Conservation (phyloP, 2,888 invertebrate genomes). For the Trissonchulus sp. region DNA sequence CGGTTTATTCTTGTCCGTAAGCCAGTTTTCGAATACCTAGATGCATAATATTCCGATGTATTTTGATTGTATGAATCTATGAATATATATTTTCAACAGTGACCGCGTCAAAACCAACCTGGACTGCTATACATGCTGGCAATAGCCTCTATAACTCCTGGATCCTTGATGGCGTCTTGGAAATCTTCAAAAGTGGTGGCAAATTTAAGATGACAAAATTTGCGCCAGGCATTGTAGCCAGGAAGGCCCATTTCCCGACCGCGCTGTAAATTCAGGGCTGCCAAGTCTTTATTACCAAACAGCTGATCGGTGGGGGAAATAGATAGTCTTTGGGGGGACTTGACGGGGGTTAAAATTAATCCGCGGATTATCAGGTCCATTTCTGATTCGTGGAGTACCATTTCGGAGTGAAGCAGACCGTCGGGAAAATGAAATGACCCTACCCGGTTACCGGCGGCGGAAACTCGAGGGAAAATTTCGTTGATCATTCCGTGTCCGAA, state of each 20-base stretch:
- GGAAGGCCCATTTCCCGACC: slow-evolving; percentile 82
- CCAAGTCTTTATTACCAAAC: slow-evolving; percentile 78
- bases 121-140: not conserved
- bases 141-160: slow-evolving; percentile 59
- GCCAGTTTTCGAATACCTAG: too few species aligned
- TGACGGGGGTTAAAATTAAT: slow-evolving; percentile 76
- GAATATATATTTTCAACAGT: too few species aligned
- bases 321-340: slow-evolving; percentile 59
- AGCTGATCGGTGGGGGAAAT: slow-evolving; percentile 77
- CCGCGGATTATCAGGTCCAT: slow-evolving; percentile 90
- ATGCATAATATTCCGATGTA: too few species aligned
- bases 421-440: slow-evolving; percentile 82
- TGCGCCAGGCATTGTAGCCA: slow-evolving; percentile 74
- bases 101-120: too few species aligned
- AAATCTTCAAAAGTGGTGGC: slow-evolving; percentile 60
- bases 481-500: slow-evolving; percentile 35
- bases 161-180: slow-evolving; percentile 68
- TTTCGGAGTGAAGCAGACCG: slow-evolving; percentile 94
- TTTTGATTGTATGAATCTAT: too few species aligned
- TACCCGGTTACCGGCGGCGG: slow-evolving; percentile 68
- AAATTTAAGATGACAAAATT: slow-evolving; percentile 72
- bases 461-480: slow-evolving; percentile 73
- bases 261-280: slow-evolving; percentile 86
- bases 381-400: slow-evolving; percentile 87
- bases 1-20: too few species aligned